phyloP scores from a whole-genome alignment of 2,113 vertebrate genomes.

The Leptodactylus fuscus region DNA sequence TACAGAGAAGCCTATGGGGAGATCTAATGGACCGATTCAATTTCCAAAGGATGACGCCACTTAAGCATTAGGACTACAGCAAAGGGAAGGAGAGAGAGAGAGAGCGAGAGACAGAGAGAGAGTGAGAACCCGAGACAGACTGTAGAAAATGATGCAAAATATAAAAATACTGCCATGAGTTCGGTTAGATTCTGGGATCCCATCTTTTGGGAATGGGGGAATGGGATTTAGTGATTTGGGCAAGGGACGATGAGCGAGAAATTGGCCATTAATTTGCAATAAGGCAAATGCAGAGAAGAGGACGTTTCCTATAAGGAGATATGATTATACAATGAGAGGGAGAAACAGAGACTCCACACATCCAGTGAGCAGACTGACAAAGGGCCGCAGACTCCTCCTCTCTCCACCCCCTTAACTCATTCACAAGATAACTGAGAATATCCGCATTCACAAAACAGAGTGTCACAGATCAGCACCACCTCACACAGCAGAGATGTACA shows the following conservation, averaged over 20 bases:
- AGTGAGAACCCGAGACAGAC: conserved; percentile 60
- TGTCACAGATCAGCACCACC: conserved; percentile 54
- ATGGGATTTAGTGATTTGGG: not conserved
- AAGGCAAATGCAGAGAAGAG: conserved; percentile 10
- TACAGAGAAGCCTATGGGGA: conserved; percentile 76
- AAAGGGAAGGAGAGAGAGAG: conserved; percentile 53
- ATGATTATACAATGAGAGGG: conserved; percentile 18
- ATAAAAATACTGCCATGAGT: too few relatives aligned
- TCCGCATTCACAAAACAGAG: conserved; percentile 69
- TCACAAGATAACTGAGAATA: conserved; percentile 69
- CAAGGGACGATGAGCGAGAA: not conserved
- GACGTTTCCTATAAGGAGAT: conserved; percentile 9
- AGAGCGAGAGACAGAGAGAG: not conserved
- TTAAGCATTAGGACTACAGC: conserved; percentile 73
- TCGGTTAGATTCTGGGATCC: not conserved
- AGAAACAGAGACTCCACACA: conserved; percentile 43
- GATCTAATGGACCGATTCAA: conserved; percentile 78
- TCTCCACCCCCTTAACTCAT: conserved; percentile 70
- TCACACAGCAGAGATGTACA: conserved; percentile 30
- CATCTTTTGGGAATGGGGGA: not conserved
- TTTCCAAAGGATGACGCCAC: conserved; percentile 82
- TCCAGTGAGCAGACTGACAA: conserved; percentile 53
- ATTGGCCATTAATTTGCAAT: not conserved
- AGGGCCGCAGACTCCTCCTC: conserved; percentile 63
- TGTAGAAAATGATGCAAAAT: not conserved